phyloP scores from a whole-genome alignment of 2,797 vertebrate species.

The Cossypha heuglini region DNA sequence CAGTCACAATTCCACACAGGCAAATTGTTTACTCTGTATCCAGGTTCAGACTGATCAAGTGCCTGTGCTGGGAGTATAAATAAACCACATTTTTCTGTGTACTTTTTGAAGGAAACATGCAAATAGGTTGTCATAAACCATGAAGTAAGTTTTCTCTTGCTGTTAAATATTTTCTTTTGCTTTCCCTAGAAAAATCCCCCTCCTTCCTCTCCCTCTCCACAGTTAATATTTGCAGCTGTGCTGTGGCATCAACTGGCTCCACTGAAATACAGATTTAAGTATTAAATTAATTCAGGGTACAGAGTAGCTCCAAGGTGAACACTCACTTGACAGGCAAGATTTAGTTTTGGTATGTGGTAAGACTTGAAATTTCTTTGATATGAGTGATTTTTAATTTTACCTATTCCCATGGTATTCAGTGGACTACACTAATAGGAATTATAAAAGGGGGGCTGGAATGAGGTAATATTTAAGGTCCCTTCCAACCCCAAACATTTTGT shows the following conservation, averaged over 20 bases:
- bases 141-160: not conserved
- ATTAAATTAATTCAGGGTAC: not conserved
- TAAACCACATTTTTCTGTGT: not conserved
- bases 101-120: not conserved
- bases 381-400: not conserved
- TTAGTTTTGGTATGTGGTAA: not conserved
- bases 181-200: not conserved
- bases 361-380: not conserved
- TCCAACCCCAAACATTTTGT: not conserved
- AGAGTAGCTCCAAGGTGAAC: not conserved
- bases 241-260: not conserved
- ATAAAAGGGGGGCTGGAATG: not conserved
- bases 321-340: not conserved
- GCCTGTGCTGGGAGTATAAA: not conserved
- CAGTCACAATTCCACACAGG: slow-evolving; percentile 22
- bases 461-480: not conserved
- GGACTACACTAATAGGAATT: not conserved
- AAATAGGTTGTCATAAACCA: slow-evolving; percentile 9
- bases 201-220: not conserved
- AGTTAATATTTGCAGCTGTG: not conserved
- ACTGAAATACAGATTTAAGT: not conserved
- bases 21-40: not conserved
- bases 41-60: not conserved
- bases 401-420: not conserved
- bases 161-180: slow-evolving; percentile 9